phyloP scores from a whole-genome alignment of 1,140 invertebrate genomes.

The Schlechtendalia chinensis region DNA sequence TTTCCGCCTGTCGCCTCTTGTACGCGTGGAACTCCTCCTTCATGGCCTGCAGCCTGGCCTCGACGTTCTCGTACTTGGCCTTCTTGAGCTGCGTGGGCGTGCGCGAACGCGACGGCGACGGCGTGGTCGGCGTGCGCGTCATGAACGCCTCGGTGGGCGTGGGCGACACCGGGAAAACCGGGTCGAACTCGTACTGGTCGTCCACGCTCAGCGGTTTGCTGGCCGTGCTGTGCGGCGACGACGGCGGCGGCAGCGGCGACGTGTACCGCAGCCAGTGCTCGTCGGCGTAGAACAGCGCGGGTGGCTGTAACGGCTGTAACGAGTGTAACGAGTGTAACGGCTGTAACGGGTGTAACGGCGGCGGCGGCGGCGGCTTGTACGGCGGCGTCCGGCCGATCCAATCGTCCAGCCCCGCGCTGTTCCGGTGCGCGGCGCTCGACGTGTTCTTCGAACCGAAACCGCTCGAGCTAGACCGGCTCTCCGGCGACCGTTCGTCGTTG shows the following conservation, averaged over 20 bases:
- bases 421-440: constrained; percentile 59
- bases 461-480: constrained; percentile 81
- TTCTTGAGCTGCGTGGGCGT: constrained; percentile 55
- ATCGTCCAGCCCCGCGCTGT: constrained; percentile 69
- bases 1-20: constrained; percentile 75
- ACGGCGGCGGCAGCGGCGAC: constrained; percentile 57
- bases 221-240: constrained; percentile 58
- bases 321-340: too few relatives aligned
- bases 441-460: constrained; percentile 90
- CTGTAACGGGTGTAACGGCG: too few relatives aligned
- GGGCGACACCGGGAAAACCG: constrained; percentile 72
- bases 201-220: constrained; percentile 74
- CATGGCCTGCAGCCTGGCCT: constrained; percentile 88
- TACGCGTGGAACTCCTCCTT: constrained; percentile 94
- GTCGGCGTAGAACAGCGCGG: constrained; percentile 41
- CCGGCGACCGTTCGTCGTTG: constrained; percentile 71
- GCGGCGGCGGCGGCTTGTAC: too few relatives aligned
- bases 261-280: constrained; percentile 53
- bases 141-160: constrained; percentile 63
- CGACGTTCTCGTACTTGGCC: constrained; percentile 75
- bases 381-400: constrained; percentile 62
- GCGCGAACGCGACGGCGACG: constrained; percentile 46
- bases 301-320: not conserved
- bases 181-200: constrained; percentile 93
- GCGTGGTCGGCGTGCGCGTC: constrained; percentile 12